These are phyloP conservation scores for Chlorops oryzae DNA, from an alignment of 1,140 invertebrate genomes.

Conservation along the genomic window DNA sequence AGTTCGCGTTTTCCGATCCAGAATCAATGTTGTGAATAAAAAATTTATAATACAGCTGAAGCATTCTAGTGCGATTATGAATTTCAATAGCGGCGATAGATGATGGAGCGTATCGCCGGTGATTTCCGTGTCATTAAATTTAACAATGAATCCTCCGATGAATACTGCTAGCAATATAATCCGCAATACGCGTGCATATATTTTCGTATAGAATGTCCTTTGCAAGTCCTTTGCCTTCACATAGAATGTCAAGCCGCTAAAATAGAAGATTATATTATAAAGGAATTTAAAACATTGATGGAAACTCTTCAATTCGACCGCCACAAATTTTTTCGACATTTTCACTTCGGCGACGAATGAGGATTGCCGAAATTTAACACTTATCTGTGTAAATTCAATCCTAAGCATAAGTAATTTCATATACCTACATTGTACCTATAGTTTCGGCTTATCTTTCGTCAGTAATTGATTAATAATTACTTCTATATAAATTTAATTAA, in stretches of 20 bases:
- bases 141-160: constrained; percentile 15
- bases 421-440: not conserved
- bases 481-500: no score
- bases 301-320: not conserved
- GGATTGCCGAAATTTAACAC: not conserved
- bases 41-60: constrained; percentile 25
- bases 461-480: no score
- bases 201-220: not conserved
- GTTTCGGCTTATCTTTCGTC: no score
- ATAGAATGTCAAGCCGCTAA: constrained; percentile 4
- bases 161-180: constrained; percentile 16
- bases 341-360: not conserved
- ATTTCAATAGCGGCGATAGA: constrained; percentile 25
- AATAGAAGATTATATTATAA: constrained; percentile 5
- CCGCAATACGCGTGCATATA: not conserved
- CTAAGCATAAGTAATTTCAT: not conserved
- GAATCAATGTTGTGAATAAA: constrained; percentile 15
- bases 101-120: constrained; percentile 24
- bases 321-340: not conserved
- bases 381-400: not conserved
- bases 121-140: constrained; percentile 18
- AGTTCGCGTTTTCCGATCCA: constrained; percentile 16
- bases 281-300: constrained; percentile 8
- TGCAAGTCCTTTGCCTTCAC: not conserved
- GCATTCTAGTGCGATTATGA: constrained; percentile 27